phyloP scores from a whole-genome alignment of 2,797 vertebrate species.

The Synaphobranchus kaupii region DNA sequence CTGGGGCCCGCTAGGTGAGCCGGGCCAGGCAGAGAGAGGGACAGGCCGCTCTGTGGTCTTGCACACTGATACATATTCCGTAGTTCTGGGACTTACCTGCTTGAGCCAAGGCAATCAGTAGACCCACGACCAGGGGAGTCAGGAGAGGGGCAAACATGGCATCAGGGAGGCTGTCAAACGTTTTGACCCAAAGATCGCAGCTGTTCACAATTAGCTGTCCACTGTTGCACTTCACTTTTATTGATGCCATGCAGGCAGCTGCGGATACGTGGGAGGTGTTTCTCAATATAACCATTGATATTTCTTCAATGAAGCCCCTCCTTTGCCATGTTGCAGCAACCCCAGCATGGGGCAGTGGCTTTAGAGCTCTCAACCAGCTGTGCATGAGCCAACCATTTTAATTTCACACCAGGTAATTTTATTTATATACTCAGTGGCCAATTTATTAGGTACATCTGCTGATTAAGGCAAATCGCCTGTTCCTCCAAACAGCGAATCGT shows the following conservation, averaged over 20 bases:
- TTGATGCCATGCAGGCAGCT: not conserved
- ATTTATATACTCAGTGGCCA: no score
- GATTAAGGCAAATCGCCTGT: no score
- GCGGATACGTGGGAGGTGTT: not conserved
- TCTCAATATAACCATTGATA: not conserved
- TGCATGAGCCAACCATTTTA: not conserved
- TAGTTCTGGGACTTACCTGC: conserved; percentile 22
- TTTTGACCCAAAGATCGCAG: not conserved
- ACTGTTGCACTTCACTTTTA: not conserved
- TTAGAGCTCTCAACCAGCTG: not conserved
- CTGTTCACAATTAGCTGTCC: not conserved
- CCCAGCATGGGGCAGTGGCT: not conserved
- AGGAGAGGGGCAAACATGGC: conserved; percentile 1
- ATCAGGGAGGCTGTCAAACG: not conserved
- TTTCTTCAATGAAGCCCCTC: not conserved
- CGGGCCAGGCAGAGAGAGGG: not conserved
- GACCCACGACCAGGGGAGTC: not conserved
- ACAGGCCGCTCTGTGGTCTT: not conserved
- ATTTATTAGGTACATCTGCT: no score
- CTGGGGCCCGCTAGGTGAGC: no score
- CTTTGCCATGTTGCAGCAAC: not conserved
- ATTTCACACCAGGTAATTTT: not conserved
- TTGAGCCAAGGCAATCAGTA: conserved; percentile 6
- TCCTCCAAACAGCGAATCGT: no score
- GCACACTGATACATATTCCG: not conserved